Evolutionary conservation across 2,888 invertebrate species (phyloP).

Genomic region (Amblyjoppa proteus): DNA sequence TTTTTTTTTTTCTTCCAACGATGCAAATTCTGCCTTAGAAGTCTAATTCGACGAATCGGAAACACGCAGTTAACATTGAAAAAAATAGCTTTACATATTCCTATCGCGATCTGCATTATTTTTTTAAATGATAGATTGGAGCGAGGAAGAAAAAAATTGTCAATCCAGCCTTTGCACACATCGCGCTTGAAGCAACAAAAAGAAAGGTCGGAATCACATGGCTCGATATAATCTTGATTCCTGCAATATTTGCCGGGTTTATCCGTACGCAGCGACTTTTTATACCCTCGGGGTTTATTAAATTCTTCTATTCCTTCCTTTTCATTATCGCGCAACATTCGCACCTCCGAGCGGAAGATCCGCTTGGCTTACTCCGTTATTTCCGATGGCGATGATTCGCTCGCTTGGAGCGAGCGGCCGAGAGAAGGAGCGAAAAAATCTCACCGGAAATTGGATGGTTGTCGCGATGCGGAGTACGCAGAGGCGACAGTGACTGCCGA

Average conservation of each 20-base stretch:
- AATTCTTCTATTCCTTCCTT: not conserved
- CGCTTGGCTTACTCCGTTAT: slow-evolving; percentile 25
- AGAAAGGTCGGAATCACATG: too few species aligned
- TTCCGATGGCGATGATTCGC: slow-evolving; percentile 27
- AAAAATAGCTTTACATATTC: not conserved
- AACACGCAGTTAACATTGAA: not conserved
- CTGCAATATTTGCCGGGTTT: not conserved
- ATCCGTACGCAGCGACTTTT: not conserved
- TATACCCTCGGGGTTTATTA: not conserved
- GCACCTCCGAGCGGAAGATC: not conserved
- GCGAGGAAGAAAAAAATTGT: too few species aligned
- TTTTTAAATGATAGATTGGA: not conserved
- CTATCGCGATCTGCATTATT: not conserved
- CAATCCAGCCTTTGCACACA: too few species aligned
- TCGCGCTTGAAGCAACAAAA: too few species aligned
- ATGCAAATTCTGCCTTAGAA: not conserved
- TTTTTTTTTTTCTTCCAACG: not conserved
- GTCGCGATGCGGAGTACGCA: slow-evolving; percentile 50
- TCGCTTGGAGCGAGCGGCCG: slow-evolving; percentile 11
- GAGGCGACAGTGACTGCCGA: slow-evolving; percentile 35
- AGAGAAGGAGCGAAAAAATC: slow-evolving; percentile 49
- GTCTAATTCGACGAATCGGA: not conserved
- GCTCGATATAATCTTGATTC: too few species aligned
- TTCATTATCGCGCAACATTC: slow-evolving; percentile 10
- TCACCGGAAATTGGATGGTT: slow-evolving; percentile 66